Evolutionary conservation across 37 sponge, comb jelly and placozoan species (phyloP), one percentile per base, ranked within the genome.

Genomic region (Hexactinellida sp.): DNA sequence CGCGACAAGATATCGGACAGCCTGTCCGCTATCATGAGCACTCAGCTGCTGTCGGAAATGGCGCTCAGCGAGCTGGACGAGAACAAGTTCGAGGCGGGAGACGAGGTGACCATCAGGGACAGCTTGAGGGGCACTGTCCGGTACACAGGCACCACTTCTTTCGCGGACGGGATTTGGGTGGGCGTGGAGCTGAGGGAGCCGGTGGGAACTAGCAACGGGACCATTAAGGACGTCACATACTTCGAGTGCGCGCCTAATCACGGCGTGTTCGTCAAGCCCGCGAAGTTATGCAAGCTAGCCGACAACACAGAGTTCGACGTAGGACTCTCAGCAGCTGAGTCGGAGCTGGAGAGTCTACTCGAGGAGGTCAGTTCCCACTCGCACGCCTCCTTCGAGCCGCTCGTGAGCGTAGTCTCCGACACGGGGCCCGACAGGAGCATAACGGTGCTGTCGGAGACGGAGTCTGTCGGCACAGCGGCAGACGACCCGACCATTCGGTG

Each of bases 141-240:
- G 25, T 63, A 21, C 76, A 63, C 25, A 23, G 76, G 76, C 13
- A 1, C 76, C 5, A 63, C 76, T n/a, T 63, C 76, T 21, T 63
- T 63, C 34, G 76, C 76, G 34, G 32, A 23, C 25, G 76, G 76
- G 25, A n/a, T 63, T 7, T 63, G 76, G 76, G 13, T 63, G 5
- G 76, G 76, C 3, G 76, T 63, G 34, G 76, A 63, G 76, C 76
- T 63, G 32, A 63, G 76, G 34, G 76, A 63, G 76, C 34, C 76
- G 34, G 76, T 63, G 34, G 76, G 76, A 5, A 63, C 76, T n/a
- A 63, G 76, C 34, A 28, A 63, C 13, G 76, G 76, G 5, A 25
- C 30, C 5, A 1, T 63, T 21, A 28, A 63, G 5, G 76, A n/a
- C 13, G 34, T 63, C 3, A 32, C 21, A 32, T 63, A 63, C 13